Percentiles rank a stretch among this genome's conserved stretches.
phyloP scores from a whole-genome alignment of 2,113 vertebrate species.

The Ranitomeya variabilis region DNA sequence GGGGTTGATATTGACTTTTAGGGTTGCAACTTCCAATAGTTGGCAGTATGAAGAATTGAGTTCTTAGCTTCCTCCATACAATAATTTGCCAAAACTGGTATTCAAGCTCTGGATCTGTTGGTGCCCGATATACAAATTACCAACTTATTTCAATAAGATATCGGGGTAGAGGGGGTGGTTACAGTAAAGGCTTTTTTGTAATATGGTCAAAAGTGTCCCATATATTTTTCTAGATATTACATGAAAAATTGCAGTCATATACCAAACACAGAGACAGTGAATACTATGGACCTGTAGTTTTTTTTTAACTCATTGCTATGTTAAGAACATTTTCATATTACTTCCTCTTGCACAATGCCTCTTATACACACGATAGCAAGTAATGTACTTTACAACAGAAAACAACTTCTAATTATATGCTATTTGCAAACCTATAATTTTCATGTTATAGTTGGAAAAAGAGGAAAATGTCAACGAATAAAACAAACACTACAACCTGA shows the following conservation, averaged over 20 bases:
- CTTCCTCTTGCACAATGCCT: background rate
- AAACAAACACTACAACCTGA: background rate
- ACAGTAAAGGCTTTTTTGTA: no score
- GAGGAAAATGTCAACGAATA: background rate
- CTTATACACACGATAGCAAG: background rate
- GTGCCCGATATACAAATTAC: background rate
- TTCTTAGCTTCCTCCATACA: no score
- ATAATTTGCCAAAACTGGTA: no score
- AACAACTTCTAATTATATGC: conserved; percentile 15
- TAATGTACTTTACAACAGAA: background rate
- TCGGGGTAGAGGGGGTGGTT: background rate
- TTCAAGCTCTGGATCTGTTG: no score
- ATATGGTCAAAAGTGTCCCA: no score
- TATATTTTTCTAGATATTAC: background rate
- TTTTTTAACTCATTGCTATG: background rate
- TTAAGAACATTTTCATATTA: background rate
- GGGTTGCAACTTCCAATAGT: no score
- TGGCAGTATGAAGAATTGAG: no score
- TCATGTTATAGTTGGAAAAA: background rate
- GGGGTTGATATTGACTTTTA: no score
- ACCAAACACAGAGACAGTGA: background rate
- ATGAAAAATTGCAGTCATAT: background rate
- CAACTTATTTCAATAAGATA: background rate
- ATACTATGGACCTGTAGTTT: background rate
- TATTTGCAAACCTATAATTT: background rate